phyloP scores from a whole-genome alignment of 2,888 invertebrate species.

The Rotaria socialis region DNA sequence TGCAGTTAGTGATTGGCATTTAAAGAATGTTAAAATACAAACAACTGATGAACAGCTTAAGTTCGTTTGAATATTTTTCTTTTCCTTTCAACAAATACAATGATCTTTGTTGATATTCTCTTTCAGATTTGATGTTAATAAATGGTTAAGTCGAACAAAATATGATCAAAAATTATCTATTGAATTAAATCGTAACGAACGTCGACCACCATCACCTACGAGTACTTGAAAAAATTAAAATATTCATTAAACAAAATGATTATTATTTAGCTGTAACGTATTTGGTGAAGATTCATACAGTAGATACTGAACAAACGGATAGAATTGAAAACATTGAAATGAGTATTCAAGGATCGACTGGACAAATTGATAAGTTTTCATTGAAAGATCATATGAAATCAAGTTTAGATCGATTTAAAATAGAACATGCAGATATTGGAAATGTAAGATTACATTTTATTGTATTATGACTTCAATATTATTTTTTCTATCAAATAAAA shows the following conservation, averaged over 20 bases:
- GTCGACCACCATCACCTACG: background rate
- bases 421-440: background rate
- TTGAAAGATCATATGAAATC: background rate
- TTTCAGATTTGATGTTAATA: background rate
- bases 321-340: background rate
- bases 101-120: background rate
- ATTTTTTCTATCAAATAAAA: background rate
- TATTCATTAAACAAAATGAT: too few relatives aligned
- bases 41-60: background rate
- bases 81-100: background rate
- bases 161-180: slow-evolving; percentile 13
- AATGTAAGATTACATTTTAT: background rate
- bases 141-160: background rate
- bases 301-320: background rate
- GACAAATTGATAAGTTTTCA: background rate
- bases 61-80: background rate
- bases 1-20: slow-evolving; percentile 2
- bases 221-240: background rate
- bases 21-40: background rate
- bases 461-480: background rate
- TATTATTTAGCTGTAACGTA: background rate
- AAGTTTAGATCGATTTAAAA: background rate
- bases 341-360: background rate
- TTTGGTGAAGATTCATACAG: background rate
- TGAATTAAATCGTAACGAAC: background rate